phyloP scores from a whole-genome alignment of 2,888 invertebrate genomes.

The Synanthedon tipuliformis region DNA sequence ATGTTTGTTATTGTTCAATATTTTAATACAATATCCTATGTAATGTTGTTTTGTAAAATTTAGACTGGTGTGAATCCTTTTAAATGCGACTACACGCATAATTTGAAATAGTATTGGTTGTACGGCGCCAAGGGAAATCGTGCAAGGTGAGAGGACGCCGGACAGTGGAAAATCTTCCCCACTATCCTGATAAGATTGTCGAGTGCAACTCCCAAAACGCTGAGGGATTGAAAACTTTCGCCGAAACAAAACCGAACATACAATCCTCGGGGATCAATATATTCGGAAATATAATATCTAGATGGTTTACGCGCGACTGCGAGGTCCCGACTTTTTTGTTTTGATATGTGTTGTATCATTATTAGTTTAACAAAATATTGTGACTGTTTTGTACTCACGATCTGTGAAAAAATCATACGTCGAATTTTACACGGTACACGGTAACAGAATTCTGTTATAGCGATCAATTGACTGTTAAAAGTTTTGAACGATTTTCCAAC shows the following conservation, averaged over 20 bases:
- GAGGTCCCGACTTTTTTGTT: slow-evolving; percentile 9
- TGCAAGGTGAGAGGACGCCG: slow-evolving; percentile 57
- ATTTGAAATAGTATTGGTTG: slow-evolving; percentile 59
- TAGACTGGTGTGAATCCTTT: slow-evolving; percentile 29
- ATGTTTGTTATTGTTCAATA: background rate
- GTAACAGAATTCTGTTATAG: too few relatives aligned
- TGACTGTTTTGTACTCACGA: too few relatives aligned
- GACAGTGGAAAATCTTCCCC: slow-evolving; percentile 64
- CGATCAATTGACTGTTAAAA: too few relatives aligned
- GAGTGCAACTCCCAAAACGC: slow-evolving; percentile 67
- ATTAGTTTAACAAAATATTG: slow-evolving; percentile 4
- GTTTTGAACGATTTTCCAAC: too few relatives aligned
- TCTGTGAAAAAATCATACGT: too few relatives aligned
- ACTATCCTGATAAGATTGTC: slow-evolving; percentile 65
- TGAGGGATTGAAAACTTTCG: slow-evolving; percentile 66
- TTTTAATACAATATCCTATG: too few relatives aligned
- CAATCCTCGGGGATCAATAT: slow-evolving; percentile 63
- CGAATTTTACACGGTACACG: too few relatives aligned
- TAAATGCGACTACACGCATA: slow-evolving; percentile 49
- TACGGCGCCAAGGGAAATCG: slow-evolving; percentile 53
- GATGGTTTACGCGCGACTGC: slow-evolving; percentile 41
- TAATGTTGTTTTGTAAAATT: slow-evolving; percentile 17
- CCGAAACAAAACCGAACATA: slow-evolving; percentile 63
- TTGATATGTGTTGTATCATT: slow-evolving; percentile 5
- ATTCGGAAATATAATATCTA: slow-evolving; percentile 63